Evolutionary conservation across 1,140 invertebrate genomes (phyloP).

Genomic region (Pseudomyrmex gracilis): DNA sequence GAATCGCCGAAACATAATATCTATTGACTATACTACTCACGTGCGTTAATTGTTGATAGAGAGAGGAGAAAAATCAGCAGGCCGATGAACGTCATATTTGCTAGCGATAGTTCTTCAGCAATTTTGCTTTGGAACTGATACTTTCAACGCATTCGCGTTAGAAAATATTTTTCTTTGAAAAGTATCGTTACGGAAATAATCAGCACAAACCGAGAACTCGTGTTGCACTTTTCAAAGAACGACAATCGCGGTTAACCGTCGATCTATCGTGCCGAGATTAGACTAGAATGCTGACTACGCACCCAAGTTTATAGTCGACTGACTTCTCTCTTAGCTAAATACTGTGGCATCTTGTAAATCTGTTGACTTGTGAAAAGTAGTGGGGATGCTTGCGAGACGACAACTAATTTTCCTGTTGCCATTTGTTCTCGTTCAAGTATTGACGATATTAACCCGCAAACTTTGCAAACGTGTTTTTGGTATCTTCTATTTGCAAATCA

Average conservation of each 20-base stretch:
- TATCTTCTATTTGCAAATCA: no score
- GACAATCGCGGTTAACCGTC: not conserved
- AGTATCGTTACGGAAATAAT: no score
- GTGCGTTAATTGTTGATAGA: slow-evolving; percentile 29
- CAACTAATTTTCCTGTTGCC: not conserved
- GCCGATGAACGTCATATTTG: slow-evolving; percentile 32
- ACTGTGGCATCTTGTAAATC: slow-evolving; percentile 8
- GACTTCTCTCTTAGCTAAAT: slow-evolving; percentile 5
- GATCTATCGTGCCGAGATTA: not conserved
- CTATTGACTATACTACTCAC: slow-evolving; percentile 53
- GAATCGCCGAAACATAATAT: not conserved
- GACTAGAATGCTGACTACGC: not conserved
- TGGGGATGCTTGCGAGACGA: not conserved
- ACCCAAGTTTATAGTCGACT: not conserved
- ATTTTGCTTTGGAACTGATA: not conserved
- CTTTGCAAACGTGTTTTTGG: no score
- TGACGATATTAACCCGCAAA: not conserved
- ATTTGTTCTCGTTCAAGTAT: not conserved
- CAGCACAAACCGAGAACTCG: not conserved
- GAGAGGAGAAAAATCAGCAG: slow-evolving; percentile 5
- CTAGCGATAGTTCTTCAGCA: not conserved
- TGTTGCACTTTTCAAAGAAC: not conserved
- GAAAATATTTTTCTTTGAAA: no score
- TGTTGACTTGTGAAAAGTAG: not conserved
- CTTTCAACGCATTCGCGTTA: not conserved